Percentiles rank a stretch among this genome's conserved stretches.
Conservation (phyloP, 23 tunicate species). For the Trididemnum miniatum region DNA sequence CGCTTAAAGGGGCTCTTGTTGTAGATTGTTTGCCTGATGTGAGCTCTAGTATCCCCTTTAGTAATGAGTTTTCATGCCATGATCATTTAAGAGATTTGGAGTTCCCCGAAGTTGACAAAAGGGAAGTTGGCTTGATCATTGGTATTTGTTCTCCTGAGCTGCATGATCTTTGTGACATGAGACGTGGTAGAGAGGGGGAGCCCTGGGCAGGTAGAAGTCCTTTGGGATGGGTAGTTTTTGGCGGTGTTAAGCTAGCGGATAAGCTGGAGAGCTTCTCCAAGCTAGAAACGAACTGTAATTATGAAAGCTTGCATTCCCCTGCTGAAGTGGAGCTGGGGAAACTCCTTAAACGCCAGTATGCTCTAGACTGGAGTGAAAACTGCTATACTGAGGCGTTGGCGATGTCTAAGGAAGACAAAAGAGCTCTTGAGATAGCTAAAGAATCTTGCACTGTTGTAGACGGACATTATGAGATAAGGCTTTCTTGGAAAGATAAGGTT, state of each 20-base stretch:
- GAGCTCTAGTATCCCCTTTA: not conserved
- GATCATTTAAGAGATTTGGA: not conserved
- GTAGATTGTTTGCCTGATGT: not conserved
- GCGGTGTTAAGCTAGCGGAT: not conserved
- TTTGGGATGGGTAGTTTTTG: not conserved
- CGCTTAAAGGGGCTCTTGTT: not conserved
- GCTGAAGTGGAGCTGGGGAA: not conserved
- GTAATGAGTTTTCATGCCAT: not conserved
- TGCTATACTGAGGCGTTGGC: not conserved
- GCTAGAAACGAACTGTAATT: not conserved
- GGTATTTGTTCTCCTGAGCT: not conserved
- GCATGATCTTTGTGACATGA: not conserved
- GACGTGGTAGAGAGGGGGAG: not conserved
- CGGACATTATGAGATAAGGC: not conserved
- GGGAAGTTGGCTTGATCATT: not conserved
- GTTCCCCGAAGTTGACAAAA: not conserved
- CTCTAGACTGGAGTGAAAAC: not conserved
- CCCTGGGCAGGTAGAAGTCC: not conserved
- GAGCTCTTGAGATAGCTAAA: not conserved
- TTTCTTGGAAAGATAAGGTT: not conserved
- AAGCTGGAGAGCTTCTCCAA: not conserved
- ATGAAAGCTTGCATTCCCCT: not conserved
- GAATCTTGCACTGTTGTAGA: not conserved
- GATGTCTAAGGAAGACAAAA: not conserved
- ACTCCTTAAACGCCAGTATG: not conserved